Conservation (phyloP, 2,113 vertebrate species). For the Odontesthes bonariensis region DNA sequence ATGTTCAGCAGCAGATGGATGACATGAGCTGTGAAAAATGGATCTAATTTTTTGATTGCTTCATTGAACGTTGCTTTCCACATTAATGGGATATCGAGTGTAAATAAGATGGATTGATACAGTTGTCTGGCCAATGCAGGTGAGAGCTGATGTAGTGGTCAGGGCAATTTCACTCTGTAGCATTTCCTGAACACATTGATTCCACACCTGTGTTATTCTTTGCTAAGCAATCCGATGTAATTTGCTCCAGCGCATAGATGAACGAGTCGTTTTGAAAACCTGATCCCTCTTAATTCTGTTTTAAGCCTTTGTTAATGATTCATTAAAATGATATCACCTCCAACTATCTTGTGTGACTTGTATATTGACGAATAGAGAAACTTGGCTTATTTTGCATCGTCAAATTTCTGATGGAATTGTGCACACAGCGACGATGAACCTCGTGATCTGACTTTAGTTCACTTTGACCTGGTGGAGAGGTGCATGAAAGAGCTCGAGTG, state of each 20-base stretch:
- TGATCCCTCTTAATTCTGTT: slow-evolving; percentile 7
- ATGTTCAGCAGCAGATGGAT: slow-evolving; percentile 36
- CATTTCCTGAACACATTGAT: slow-evolving; percentile 69
- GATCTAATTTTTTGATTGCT: slow-evolving; percentile 46
- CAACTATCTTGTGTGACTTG: background rate
- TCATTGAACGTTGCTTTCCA: slow-evolving; percentile 41
- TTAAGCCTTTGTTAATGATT: slow-evolving; percentile 17
- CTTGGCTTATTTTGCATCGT: background rate
- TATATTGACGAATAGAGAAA: background rate
- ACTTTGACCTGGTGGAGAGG: background rate
- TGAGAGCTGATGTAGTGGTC: slow-evolving; percentile 37
- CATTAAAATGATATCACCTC: slow-evolving; percentile 7
- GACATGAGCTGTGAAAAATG: slow-evolving; percentile 35
- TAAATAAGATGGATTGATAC: slow-evolving; percentile 57
- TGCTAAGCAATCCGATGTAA: slow-evolving; percentile 48
- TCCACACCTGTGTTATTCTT: slow-evolving; percentile 50
- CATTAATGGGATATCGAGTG: slow-evolving; percentile 59
- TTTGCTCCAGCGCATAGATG: slow-evolving; percentile 47
- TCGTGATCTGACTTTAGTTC: slow-evolving; percentile 17
- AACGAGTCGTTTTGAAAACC: slow-evolving; percentile 46
- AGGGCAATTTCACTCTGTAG: slow-evolving; percentile 58
- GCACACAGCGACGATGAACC: background rate
- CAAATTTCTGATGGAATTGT: background rate
- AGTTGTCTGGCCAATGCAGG: slow-evolving; percentile 6
- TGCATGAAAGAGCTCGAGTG: slow-evolving; percentile 26